Evolutionary conservation across 2,888 invertebrate species (phyloP).

Genomic region (Fragum whitleyi): DNA sequence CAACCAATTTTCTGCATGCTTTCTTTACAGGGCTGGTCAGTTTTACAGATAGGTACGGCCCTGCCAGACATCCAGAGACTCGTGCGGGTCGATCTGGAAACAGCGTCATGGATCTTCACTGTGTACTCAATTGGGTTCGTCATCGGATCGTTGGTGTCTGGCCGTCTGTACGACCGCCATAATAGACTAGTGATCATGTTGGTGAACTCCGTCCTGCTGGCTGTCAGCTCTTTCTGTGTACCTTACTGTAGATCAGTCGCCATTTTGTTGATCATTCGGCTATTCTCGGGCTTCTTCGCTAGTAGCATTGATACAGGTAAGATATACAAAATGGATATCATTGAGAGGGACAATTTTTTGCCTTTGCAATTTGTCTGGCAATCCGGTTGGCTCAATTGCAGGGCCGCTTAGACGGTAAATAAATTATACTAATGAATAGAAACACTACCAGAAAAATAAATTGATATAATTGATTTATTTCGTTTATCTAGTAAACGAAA

Average conservation of each 20-base stretch:
- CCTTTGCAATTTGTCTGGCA: no score
- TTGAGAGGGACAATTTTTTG: no score
- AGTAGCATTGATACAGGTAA: slow-evolving; percentile 59
- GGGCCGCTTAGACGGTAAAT: no score
- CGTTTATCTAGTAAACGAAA: no score
- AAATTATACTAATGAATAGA: no score
- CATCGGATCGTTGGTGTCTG: slow-evolving; percentile 48
- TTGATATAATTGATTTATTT: no score
- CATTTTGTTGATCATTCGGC: slow-evolving; percentile 42
- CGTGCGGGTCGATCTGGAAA: slow-evolving; percentile 38
- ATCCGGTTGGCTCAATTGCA: no score
- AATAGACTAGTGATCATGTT: slow-evolving; percentile 53
- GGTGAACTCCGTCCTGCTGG: slow-evolving; percentile 23
- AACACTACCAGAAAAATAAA: no score
- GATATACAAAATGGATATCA: no score
- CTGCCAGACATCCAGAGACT: slow-evolving; percentile 53
- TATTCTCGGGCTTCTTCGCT: slow-evolving; percentile 46
- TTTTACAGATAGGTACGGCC: slow-evolving; percentile 50
- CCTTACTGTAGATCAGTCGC: slow-evolving; percentile 45
- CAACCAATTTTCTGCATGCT: no score
- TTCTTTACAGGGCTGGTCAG: slow-evolving; percentile 46
- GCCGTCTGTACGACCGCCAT: slow-evolving; percentile 46
- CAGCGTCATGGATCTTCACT: slow-evolving; percentile 59
- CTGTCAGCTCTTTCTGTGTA: slow-evolving; percentile 26
- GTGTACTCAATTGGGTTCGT: slow-evolving; percentile 53